Base-by-base conservation (phyloP, 2,797 vertebrate genomes). In the Thaleichthys pacificus region DNA sequence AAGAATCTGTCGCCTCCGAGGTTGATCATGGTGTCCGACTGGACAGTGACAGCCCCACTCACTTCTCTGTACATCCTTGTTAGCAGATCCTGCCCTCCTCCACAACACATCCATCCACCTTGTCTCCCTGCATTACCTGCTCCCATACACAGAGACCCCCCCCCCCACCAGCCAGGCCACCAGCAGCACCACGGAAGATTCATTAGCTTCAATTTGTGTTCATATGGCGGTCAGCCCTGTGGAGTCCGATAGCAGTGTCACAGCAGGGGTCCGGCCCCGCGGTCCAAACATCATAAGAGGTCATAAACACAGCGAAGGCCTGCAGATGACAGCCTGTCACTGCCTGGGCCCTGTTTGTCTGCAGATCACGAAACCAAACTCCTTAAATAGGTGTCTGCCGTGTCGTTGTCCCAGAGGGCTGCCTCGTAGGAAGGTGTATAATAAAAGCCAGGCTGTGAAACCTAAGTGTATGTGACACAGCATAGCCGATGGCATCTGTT, bases 121-220 rank as follows among this genome's bases (percentile, higher is more conserved):
- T 90, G 89, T 92, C 87, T 85, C 65, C 67, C 86, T 79, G 72
- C 82, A 89, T 92, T 89, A 89, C 51, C 51, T 17, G 51, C 80
- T 72, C 77, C 80, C 80, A 77, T 73, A 70, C 77, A 81, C 82
- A 73, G 76, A 76, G 79, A 56, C 66, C 72, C 75, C 73, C 61
- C 74, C 5, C 56, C 80, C 89, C 83, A 42, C 68, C 24, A 75
- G 83, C 85, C 28, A 76, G 69, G 88, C 81, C 84, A 66, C 38
- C 38, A 42, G 38, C 38, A 74, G 81, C 78, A 84, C 79, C 88
- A 86, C 86, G 90, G 92, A 91, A 91, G 88, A 84, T 91, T 92
- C 85, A 91, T 91, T 91, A 91, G 82, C 80, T 88, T 91, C 89
- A 91, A 91, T 92, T 91, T 92, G 87, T 87, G 89, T 88, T 83